Base-by-base conservation (phyloP, 2,888 invertebrate species). In the Nomada flava region DNA sequence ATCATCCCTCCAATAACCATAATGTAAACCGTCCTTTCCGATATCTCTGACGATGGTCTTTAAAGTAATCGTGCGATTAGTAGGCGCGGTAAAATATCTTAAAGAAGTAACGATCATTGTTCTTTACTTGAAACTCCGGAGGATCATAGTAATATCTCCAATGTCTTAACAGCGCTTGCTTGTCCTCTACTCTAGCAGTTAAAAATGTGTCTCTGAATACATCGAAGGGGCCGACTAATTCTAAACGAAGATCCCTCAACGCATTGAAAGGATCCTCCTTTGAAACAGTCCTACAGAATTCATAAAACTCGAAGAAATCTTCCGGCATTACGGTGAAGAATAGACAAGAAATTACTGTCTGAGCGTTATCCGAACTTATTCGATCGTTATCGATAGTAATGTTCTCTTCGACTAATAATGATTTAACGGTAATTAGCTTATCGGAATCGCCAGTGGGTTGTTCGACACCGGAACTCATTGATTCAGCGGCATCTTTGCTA, bases 81-180 rank as follows among this genome's bases (percentile, higher is more conserved):
- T 7, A 36, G 36, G 7, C 36, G 7, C 7, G 36, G 5, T 7
- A 36, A 36, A 36, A 7, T 36, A 36, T 36, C 36, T 36, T 63
- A 13, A 5, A 13, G 47, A 53, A 53, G 3, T 2, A 55, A 52
- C 3, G 20, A 44, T 36, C 13, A n/a, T 53, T 36, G 47, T 10
- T 57, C 36, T 83, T 86, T 92, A 96, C 96, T 94, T 98, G 97
- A 93, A 98, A 97, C 94, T 99, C 99, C 13, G 99, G 99, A 13
- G 98, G 98, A 94, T 99, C 99, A 93, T 97, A 98, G 92, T 96
- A 98, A 94, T 97, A 99, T 88, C 99, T 95, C 97, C 98, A 98
- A 92, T 98, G 98, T 13, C 96, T 94, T 65, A 98, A 95, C 92
- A 96, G 97, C 80, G 96, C 94, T 79, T 95, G 94, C 81, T 96